Percentiles rank a stretch among this genome's conserved stretches.
Conservation (phyloP, 1,140 invertebrate species). For the Cydia strobilella region DNA sequence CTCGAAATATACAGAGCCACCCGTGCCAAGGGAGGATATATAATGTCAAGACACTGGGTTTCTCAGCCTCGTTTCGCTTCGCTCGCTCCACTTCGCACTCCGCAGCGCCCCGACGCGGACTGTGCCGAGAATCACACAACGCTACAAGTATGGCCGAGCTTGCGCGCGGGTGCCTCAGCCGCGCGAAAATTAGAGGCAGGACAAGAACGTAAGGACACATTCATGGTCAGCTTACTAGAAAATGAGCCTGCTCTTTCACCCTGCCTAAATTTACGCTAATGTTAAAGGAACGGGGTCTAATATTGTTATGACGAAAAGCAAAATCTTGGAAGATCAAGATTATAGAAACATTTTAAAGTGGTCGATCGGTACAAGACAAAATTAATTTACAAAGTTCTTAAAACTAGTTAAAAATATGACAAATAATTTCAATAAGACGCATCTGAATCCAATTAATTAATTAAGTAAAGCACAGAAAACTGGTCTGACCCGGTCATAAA, state of each 20-base stretch:
- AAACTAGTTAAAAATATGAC: neutral
- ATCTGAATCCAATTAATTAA: neutral
- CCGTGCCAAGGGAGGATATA: neutral
- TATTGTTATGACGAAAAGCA: neutral
- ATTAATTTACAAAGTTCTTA: neutral
- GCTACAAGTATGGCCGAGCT: neutral
- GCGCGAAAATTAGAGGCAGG: conserved; percentile 1
- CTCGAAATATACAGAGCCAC: neutral
- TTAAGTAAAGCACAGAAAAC: neutral
- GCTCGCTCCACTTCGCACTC: neutral
- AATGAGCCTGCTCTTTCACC: neutral
- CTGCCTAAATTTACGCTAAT: neutral
- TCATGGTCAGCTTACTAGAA: conserved; percentile 13
- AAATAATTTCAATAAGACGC: neutral
- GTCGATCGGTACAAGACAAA: neutral
- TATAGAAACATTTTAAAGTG: neutral
- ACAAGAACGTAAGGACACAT: neutral
- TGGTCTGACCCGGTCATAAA: neutral
- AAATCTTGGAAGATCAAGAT: neutral
- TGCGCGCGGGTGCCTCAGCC: neutral
- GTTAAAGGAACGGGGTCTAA: neutral
- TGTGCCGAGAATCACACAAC: conserved; percentile 15
- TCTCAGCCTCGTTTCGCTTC: neutral
- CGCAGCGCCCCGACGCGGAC: neutral
- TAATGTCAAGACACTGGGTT: neutral